Evolutionary conservation across 1,140 invertebrate genomes (phyloP).

Genomic region (Platorchestia sp.): DNA sequence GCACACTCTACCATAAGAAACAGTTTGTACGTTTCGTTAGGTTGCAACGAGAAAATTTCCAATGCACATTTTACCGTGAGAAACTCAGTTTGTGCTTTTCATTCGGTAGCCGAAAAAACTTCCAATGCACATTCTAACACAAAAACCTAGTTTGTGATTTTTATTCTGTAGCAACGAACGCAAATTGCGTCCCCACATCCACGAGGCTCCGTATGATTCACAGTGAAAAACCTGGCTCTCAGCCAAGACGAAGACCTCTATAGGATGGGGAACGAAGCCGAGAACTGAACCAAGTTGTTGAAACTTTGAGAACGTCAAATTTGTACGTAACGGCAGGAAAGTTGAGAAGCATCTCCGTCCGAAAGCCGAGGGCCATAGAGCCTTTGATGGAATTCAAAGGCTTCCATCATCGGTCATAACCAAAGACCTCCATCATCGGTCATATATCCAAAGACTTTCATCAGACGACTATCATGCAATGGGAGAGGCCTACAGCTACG

Average conservation of each 20-base stretch:
- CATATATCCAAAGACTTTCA: neutral
- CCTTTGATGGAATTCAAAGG: slow-evolving; percentile 44
- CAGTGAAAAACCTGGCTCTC: neutral
- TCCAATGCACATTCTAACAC: neutral
- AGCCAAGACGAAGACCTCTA: neutral
- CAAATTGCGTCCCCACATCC: neutral
- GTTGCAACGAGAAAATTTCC: no score
- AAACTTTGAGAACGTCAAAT: neutral
- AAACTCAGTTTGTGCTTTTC: no score
- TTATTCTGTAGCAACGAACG: neutral
- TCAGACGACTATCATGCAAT: slow-evolving; percentile 5
- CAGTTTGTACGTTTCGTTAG: no score
- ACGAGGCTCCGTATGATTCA: neutral
- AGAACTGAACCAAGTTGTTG: neutral
- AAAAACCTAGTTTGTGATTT: neutral
- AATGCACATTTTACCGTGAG: no score
- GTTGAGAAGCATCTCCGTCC: neutral
- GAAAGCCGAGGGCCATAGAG: neutral
- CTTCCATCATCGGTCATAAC: neutral
- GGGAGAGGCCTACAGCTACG: slow-evolving; percentile 27
- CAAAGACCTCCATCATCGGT: slow-evolving; percentile 27
- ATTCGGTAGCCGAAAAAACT: no score
- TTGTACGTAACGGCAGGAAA: neutral
- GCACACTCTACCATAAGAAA: no score
- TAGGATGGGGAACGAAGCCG: neutral